Evolutionary conservation across 2,888 invertebrate genomes (phyloP), one percentile per base, ranked within the genome.

Genomic region (Mythimna loreyi): DNA sequence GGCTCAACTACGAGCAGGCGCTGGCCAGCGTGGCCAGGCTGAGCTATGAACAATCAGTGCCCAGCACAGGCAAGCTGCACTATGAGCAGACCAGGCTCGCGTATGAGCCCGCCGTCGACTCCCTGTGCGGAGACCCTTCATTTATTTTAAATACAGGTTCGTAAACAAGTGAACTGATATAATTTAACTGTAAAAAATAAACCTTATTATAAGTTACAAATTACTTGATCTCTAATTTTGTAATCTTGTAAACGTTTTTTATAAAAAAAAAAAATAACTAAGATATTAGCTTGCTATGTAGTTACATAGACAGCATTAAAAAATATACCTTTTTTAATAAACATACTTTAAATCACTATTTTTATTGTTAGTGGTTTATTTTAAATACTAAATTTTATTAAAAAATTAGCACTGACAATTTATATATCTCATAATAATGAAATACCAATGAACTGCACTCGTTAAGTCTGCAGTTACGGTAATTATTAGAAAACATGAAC

Each of bases 21-120:
- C 82, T 94, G 61, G 92, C 91, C 52, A 92, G 90, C 85, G 93
- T 90, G 13, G 90, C 94, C 43, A 87, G 95, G 69, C 85, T 95
- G 57, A 92, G 91, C 75, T 95, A 94, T 80, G 95, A 85, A 89
- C 95, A 93, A 80, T 88, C 93, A 69, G 91, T 91, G 85, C 85
- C 86, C 55, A 90, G 82, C 83, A 83, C 89, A 52, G 88, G 84
- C 71, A 95, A 94, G 79, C 76, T 92, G 62, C 93, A 93, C 63
- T 95, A 95, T 89, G 94, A 95, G 66, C 95, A 94, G 78, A 93
- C 84, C 83, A 91, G 95, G 79, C 89, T 94, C 66, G 82, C 93
- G 1, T 95, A 92, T 69, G 95, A 94, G 72, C 91, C 93, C 25
- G 73, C 91, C 6, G 87, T 93, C 78, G 96, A 96, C 72, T 86